These are phyloP conservation scores for Psammodynastes pulverulentus DNA, from an alignment of 2,113 vertebrate genomes.

Conservation along the genomic window DNA sequence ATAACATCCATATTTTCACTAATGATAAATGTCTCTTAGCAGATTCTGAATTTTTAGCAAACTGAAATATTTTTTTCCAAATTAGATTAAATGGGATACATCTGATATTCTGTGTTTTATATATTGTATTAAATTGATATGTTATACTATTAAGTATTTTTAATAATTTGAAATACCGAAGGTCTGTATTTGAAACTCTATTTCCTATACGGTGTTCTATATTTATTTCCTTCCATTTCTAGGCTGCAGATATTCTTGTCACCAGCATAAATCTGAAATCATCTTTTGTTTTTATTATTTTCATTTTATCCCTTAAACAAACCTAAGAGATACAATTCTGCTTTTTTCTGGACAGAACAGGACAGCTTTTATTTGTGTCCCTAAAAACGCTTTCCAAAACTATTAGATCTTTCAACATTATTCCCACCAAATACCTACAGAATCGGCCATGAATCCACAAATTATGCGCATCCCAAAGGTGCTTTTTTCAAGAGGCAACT, in stretches of 20 bases:
- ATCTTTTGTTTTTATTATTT: not conserved
- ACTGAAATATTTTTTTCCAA: too few relatives aligned
- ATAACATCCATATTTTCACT: not conserved
- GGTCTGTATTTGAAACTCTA: not conserved
- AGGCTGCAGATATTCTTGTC: not conserved
- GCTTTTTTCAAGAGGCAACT: too few relatives aligned
- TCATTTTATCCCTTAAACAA: not conserved
- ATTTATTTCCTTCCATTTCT: not conserved
- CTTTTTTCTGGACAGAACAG: too few relatives aligned
- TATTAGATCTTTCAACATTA: not conserved
- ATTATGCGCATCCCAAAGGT: too few relatives aligned
- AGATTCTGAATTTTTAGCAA: not conserved
- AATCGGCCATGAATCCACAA: not conserved
- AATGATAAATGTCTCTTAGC: not conserved
- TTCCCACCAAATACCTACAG: not conserved
- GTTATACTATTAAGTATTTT: not conserved
- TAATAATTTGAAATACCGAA: not conserved
- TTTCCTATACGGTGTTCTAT: too few relatives aligned
- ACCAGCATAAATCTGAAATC: not conserved
- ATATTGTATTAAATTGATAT: not conserved
- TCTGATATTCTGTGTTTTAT: not conserved
- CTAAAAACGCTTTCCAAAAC: not conserved
- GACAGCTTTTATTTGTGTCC: not conserved
- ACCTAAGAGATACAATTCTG: too few relatives aligned
- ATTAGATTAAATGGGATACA: too few relatives aligned